Evolutionary conservation across 2,113 vertebrate genomes (phyloP).

Genomic region (Gambusia holbrooki): DNA sequence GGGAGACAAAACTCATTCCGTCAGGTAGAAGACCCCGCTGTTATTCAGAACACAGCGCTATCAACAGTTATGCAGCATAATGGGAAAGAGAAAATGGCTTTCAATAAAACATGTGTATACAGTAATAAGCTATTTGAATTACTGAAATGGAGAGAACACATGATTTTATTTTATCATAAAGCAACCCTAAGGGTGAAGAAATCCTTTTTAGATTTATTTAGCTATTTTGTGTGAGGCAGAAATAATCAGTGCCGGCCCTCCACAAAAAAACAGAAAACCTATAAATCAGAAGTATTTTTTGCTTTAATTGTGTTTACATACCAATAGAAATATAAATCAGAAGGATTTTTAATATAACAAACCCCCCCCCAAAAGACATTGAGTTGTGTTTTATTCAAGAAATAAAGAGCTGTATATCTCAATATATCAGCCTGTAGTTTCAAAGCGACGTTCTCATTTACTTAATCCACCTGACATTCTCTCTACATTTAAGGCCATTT

Average conservation of each 20-base stretch:
- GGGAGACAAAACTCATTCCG: conserved; percentile 38
- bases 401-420: conserved; percentile 9
- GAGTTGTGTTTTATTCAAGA: neutral
- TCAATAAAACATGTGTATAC: conserved; percentile 57
- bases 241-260: neutral
- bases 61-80: conserved; percentile 36
- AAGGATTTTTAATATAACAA: neutral
- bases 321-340: conserved; percentile 3
- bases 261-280: neutral
- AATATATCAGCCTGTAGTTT: conserved; percentile 20
- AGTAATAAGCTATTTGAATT: conserved; percentile 42
- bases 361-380: neutral
- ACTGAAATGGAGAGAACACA: conserved; percentile 31
- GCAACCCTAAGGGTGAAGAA: conserved; percentile 8
- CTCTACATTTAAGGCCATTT: conserved; percentile 59
- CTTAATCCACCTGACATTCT: conserved; percentile 42
- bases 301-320: neutral
- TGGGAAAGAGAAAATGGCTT: conserved; percentile 41
- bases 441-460: conserved; percentile 36
- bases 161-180: conserved; percentile 13
- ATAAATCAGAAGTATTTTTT: neutral
- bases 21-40: conserved; percentile 7
- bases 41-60: conserved; percentile 26
- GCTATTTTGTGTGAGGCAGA: neutral
- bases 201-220: no score